Evolutionary conservation across 2,888 invertebrate species (phyloP).

Genomic region (Chironomus tentans): DNA sequence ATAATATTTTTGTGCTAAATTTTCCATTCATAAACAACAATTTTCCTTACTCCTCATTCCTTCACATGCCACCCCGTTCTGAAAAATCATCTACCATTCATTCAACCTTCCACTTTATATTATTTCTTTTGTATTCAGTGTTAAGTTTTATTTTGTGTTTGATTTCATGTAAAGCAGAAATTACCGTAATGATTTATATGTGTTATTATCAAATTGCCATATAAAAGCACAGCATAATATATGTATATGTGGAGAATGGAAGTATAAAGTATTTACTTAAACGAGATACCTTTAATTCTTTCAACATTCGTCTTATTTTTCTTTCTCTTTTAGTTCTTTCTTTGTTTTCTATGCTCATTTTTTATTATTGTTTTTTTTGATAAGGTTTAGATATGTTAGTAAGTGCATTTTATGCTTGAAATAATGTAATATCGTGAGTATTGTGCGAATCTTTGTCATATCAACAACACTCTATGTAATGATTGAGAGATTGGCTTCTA

Average conservation of each 20-base stretch:
- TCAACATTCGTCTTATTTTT: not conserved
- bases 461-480: too few species aligned
- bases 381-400: too few species aligned
- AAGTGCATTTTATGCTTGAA: too few species aligned
- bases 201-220: not conserved
- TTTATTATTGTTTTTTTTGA: too few species aligned
- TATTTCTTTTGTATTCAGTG: not conserved
- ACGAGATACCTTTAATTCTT: not conserved
- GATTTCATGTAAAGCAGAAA: slow-evolving; percentile 1
- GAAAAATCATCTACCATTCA: too few species aligned
- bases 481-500: too few species aligned
- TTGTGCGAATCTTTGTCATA: too few species aligned
- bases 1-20: not conserved
- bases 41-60: not conserved
- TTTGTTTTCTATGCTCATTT: too few species aligned
- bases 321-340: too few species aligned
- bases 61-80: too few species aligned
- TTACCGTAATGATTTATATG: not conserved
- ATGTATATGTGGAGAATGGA: not conserved
- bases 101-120: not conserved
- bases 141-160: not conserved
- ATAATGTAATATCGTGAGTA: too few species aligned
- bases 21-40: too few species aligned
- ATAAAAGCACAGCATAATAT: not conserved
- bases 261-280: not conserved